Conservation (phyloP, 2,888 invertebrate genomes). For the Hypena proboscidalis region DNA sequence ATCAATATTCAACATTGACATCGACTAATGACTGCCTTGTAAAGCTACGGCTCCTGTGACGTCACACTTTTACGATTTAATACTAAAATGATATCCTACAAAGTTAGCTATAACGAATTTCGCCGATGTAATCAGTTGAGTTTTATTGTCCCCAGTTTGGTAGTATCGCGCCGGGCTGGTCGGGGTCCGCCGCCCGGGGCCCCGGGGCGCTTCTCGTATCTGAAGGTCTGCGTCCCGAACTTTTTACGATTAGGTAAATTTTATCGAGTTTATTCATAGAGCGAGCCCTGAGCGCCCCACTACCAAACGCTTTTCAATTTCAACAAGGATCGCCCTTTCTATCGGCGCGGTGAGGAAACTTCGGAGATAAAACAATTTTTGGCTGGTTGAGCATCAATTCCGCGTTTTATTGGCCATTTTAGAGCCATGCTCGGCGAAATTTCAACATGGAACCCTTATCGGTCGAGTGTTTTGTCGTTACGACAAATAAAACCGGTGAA, state of each 20-base stretch:
- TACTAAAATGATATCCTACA: slow-evolving; percentile 30
- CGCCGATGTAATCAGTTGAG: slow-evolving; percentile 34
- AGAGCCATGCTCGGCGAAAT: slow-evolving; percentile 42
- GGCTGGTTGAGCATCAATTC: slow-evolving; percentile 55
- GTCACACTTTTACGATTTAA: slow-evolving; percentile 30
- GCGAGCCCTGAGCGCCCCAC: slow-evolving; percentile 46
- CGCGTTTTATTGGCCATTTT: slow-evolving; percentile 53
- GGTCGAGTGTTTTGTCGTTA: slow-evolving; percentile 46
- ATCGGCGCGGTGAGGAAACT: slow-evolving; percentile 56
- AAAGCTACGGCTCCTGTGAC: background rate
- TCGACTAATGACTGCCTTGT: slow-evolving; percentile 9
- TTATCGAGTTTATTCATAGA: slow-evolving; percentile 75
- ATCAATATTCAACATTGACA: slow-evolving; percentile 23
- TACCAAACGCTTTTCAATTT: slow-evolving; percentile 69
- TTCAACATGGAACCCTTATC: slow-evolving; percentile 45
- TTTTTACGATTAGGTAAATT: slow-evolving; percentile 73
- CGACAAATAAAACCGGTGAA: slow-evolving; percentile 47
- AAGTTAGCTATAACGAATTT: slow-evolving; percentile 34
- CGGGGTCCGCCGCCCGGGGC: background rate
- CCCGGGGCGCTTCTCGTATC: slow-evolving; percentile 23
- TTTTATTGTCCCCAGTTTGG: slow-evolving; percentile 35
- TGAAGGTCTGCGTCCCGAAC: slow-evolving; percentile 47
- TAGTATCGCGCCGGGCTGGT: slow-evolving; percentile 19
- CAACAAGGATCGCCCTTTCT: slow-evolving; percentile 65
- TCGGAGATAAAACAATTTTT: slow-evolving; percentile 69